A percentile compares a stretch with the other conserved stretches of the same genome.
Conservation (phyloP, 2,113 vertebrate species). For the Calcarius ornatus region DNA sequence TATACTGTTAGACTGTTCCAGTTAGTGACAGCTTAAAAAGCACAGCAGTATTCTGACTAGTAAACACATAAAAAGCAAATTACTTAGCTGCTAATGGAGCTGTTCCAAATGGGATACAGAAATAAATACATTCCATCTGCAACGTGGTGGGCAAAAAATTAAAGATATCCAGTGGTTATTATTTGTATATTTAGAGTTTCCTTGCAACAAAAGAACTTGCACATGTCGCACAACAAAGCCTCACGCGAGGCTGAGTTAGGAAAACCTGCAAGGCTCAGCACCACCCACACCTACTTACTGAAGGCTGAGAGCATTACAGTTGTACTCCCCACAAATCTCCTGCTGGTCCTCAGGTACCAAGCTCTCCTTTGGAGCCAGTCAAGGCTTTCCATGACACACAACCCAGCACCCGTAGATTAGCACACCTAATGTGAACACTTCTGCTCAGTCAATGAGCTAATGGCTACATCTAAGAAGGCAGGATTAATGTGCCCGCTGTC, state of each 20-base stretch:
- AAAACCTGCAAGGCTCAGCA: background rate
- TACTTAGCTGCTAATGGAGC: background rate
- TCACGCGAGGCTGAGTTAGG: background rate
- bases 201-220: background rate
- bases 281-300: too few species aligned
- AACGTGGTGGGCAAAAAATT: background rate
- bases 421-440: background rate
- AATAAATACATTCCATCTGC: conserved; percentile 6
- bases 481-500: background rate
- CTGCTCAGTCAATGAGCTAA: background rate
- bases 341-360: background rate
- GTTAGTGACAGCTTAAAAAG: conserved; percentile 9
- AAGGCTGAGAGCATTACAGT: background rate
- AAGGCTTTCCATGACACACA: background rate
- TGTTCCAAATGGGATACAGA: background rate
- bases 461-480: background rate
- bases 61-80: conserved; percentile 9
- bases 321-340: background rate
- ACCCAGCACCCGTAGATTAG: background rate
- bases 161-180: background rate
- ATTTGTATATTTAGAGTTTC: background rate
- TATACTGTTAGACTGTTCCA: background rate
- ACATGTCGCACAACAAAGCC: accelerated
- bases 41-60: background rate
- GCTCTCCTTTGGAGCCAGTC: background rate